Base-by-base conservation (phyloP, 2,888 invertebrate species). In the Pachydiplax longipennis region DNA sequence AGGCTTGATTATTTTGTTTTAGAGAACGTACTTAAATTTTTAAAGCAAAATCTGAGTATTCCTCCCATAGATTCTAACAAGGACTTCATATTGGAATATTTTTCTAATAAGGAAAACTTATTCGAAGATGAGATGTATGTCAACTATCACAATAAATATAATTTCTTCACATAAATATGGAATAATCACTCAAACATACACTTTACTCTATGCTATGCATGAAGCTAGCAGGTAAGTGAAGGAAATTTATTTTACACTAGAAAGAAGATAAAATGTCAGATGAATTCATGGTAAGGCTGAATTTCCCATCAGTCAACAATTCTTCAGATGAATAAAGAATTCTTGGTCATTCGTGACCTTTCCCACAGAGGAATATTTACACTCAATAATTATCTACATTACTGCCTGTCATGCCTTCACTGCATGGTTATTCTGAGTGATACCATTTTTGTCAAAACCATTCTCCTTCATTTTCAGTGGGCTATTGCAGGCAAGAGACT, bases 361-460 rank as follows among this genome's bases (percentile, higher is more conserved):
- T 35, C 35, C 12, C 61, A 58, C 31, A 31, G 58, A 83, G 44
- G 58, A 25, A 35, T 48, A 40, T 53, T 13, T n/a, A 65, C 58
- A 61, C 22, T 37, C 37, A 61, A 58, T 40, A 35, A 37, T 13
- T 5, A 15, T 37, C 4, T 37, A 37, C 35, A 25, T 35, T 37
- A 61, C 53, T 53, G 1, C 12, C 5, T 87, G 87, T 87, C 87
- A 87, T 87, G 87, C 87, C 37, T 87, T 87, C 10, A 87, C 87
- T 15, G 87, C 87, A 87, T 87, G 87, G 40, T 87, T 87, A 31
- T 87, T 87, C n/a, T 87, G 87, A 2, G 87, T 2, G 37, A 87
- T 22, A 2, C 87, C 87, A 87, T 87, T 87, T 37, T 87, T 87
- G n/a, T 87, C 87, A 65, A 87, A 87, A 2, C 87, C 87, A 61